Evolutionary conservation across 1,140 invertebrate species (phyloP).

Genomic region (Andricus grossulariae): DNA sequence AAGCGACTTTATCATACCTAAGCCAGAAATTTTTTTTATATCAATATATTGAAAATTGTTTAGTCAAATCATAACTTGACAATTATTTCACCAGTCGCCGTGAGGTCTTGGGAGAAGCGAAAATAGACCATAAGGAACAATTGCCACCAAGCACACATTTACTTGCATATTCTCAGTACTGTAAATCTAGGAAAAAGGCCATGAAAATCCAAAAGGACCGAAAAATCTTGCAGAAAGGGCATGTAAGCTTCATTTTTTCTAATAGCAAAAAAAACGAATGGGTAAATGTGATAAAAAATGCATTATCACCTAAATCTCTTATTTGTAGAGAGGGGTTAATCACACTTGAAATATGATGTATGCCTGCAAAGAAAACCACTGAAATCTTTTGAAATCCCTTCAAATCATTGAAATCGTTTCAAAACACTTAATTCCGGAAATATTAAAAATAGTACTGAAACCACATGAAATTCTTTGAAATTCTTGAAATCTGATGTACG

Average conservation of each 20-base stretch:
- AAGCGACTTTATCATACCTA: too few relatives aligned
- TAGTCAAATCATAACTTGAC: neutral
- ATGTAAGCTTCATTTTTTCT: constrained; percentile 53
- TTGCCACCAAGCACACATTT: constrained; percentile 61
- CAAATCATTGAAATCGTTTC: too few relatives aligned
- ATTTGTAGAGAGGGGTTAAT: too few relatives aligned
- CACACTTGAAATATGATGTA: too few relatives aligned
- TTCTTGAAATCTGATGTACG: too few relatives aligned
- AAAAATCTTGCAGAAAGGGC: constrained; percentile 55
- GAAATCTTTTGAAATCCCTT: too few relatives aligned
- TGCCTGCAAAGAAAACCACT: too few relatives aligned
- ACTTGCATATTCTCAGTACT: constrained; percentile 57
- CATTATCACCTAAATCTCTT: too few relatives aligned
- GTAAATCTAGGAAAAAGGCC: constrained; percentile 46
- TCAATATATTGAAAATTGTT: constrained; percentile 17
- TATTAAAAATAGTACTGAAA: too few relatives aligned
- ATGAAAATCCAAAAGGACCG: constrained; percentile 23
- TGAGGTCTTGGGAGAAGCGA: constrained; percentile 55
- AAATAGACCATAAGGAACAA: constrained; percentile 56
- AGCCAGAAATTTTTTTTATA: neutral
- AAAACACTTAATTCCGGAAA: too few relatives aligned
- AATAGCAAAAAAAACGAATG: constrained; percentile 30
- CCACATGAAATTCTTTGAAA: too few relatives aligned
- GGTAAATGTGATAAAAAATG: too few relatives aligned
- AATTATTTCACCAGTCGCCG: constrained; percentile 63